Percentiles rank a stretch among this genome's conserved stretches.
These are phyloP conservation scores for Macrobrachium nipponense DNA, from an alignment of 1,140 invertebrate genomes.

Conservation along the genomic window DNA sequence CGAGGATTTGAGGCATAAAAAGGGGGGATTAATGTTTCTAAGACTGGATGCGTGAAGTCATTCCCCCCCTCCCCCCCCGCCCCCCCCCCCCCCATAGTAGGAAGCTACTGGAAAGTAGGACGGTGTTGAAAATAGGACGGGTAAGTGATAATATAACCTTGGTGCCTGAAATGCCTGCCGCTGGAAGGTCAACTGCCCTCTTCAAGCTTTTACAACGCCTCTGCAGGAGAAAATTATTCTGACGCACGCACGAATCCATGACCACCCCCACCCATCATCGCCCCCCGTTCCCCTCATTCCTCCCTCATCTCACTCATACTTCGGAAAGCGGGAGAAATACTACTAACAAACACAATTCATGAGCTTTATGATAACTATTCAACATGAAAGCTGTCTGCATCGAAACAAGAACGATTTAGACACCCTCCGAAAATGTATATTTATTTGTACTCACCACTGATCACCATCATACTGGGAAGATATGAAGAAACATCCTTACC, in stretches of 20 bases:
- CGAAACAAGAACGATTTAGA: no score
- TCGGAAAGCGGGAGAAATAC: no score
- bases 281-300: neutral
- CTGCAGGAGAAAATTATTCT: neutral
- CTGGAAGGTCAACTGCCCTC: neutral
- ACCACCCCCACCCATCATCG: neutral
- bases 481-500: no score
- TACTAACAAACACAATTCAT: no score
- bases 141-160: no score
- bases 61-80: neutral
- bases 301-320: neutral
- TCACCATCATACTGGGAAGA: no score
- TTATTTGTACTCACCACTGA: no score
- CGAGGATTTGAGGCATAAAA: neutral
- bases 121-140: no score
- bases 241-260: neutral
- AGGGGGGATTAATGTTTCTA: neutral
- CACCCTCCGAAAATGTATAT: no score
- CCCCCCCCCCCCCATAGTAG: neutral
- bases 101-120: neutral
- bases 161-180: no score
- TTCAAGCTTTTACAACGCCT: neutral
- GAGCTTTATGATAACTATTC: no score
- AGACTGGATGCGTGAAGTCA: conserved; percentile 3
- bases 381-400: no score